Evolutionary conservation across 2,113 vertebrate species (phyloP).

Genomic region (Aphelocoma coerulescens): DNA sequence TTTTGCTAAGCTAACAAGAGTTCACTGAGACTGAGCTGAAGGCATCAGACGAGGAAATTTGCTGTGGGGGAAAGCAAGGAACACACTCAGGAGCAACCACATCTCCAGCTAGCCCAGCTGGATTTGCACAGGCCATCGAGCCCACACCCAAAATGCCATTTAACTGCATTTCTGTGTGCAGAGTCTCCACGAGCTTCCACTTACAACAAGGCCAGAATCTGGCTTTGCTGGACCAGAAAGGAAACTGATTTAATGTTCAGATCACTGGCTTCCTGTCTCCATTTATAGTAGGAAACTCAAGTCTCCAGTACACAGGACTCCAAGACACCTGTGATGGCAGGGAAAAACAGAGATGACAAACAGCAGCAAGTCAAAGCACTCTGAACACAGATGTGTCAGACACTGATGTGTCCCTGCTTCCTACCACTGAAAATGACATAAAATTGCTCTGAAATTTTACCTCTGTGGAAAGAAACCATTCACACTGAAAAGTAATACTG

Average conservation of each 20-base stretch:
- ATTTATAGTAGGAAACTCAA: neutral
- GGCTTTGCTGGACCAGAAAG: neutral
- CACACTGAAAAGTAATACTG: neutral
- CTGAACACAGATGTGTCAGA: neutral
- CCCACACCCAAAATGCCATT: neutral
- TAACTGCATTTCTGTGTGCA: neutral
- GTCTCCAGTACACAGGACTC: neutral
- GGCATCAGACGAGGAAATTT: neutral
- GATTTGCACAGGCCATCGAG: neutral
- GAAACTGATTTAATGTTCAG: neutral
- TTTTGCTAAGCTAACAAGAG: neutral
- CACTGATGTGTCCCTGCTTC: neutral
- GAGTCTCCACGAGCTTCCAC: neutral
- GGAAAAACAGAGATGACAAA: neutral
- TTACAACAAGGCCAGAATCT: neutral
- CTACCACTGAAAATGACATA: neutral
- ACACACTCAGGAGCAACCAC: neutral
- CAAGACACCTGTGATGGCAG: slow-evolving; percentile 1
- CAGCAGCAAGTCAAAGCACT: neutral
- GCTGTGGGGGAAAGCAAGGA: neutral
- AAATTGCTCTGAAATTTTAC: neutral
- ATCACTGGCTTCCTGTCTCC: slow-evolving; percentile 13
- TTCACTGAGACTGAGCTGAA: neutral
- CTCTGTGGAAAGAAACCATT: neutral
- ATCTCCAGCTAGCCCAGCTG: neutral